Conservation (phyloP, 2,113 vertebrate genomes). For the Periophthalmodon schlosseri region DNA sequence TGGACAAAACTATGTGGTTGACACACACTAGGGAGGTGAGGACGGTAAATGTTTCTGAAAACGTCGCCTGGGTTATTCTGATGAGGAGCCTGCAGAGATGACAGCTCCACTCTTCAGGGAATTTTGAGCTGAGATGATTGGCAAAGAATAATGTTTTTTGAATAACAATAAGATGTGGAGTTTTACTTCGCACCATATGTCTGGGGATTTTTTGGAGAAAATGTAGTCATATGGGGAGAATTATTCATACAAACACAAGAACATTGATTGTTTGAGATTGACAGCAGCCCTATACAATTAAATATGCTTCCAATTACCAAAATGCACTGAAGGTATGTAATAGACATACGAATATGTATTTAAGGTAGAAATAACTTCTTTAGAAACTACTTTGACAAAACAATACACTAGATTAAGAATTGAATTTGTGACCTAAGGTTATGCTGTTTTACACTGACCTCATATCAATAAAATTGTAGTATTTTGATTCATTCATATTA, state of each 20-base stretch:
- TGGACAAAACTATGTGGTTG: slow-evolving; percentile 26
- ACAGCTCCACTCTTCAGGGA: not conserved
- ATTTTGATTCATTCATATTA: not conserved
- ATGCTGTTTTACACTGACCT: too few relatives aligned
- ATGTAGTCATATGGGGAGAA: not conserved
- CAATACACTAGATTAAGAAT: not conserved
- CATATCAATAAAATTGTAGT: too few relatives aligned
- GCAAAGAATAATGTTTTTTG: slow-evolving; percentile 1
- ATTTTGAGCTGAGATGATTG: not conserved
- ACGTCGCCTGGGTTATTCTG: slow-evolving; percentile 6
- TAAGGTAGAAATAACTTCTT: not conserved
- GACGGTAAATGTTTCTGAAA: slow-evolving; percentile 17
- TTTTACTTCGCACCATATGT: not conserved
- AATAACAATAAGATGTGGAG: not conserved
- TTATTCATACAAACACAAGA: not conserved
- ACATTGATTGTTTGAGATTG: not conserved
- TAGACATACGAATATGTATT: not conserved
- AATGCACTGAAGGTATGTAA: too few relatives aligned
- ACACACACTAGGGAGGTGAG: slow-evolving; percentile 45
- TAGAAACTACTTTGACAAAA: not conserved
- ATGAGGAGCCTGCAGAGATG: not conserved
- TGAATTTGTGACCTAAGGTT: too few relatives aligned
- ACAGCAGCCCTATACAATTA: not conserved
- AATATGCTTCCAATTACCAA: not conserved
- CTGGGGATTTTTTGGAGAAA: not conserved